Conservation (phyloP, 2,888 invertebrate species). For the Monoplex corrugatus region DNA sequence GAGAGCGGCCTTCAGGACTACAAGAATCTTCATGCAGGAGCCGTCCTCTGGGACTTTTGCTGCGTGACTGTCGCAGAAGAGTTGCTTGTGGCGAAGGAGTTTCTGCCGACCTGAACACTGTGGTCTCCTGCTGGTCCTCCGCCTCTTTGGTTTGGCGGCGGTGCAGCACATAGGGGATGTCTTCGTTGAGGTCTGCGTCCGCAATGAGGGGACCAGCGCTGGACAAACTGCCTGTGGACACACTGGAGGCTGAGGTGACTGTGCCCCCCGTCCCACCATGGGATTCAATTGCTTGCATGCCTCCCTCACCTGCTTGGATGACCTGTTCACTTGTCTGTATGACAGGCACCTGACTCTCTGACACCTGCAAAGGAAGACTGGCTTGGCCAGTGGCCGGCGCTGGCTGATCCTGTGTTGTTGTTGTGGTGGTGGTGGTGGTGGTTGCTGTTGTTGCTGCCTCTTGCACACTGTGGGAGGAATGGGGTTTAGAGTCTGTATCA, state of each 20-base stretch:
- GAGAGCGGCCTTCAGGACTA: constrained; percentile 16
- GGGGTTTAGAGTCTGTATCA: not conserved
- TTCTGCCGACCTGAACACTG: constrained; percentile 57
- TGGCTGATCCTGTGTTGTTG: constrained; percentile 18
- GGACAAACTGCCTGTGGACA: not conserved
- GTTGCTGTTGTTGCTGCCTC: not conserved
- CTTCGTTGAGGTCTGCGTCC: constrained; percentile 73
- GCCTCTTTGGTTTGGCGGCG: constrained; percentile 62
- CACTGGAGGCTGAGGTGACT: not conserved
- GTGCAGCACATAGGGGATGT: constrained; percentile 79
- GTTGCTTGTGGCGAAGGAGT: constrained; percentile 26
- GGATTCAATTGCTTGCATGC: not conserved
- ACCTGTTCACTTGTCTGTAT: too few species aligned
- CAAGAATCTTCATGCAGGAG: constrained; percentile 24
- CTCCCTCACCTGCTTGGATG: not conserved
- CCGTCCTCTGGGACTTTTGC: constrained; percentile 52
- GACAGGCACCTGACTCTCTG: constrained; percentile 38
- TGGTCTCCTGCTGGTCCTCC: constrained; percentile 57
- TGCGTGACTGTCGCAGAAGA: constrained; percentile 34
- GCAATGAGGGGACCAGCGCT: constrained; percentile 24
- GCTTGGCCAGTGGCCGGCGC: not conserved
- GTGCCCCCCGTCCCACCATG: not conserved
- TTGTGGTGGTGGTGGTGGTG: constrained; percentile 8
- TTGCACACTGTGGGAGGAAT: not conserved
- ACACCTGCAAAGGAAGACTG: constrained; percentile 38